Base-by-base conservation (phyloP, 2,113 vertebrate species). In the Heloderma charlesbogerti region DNA sequence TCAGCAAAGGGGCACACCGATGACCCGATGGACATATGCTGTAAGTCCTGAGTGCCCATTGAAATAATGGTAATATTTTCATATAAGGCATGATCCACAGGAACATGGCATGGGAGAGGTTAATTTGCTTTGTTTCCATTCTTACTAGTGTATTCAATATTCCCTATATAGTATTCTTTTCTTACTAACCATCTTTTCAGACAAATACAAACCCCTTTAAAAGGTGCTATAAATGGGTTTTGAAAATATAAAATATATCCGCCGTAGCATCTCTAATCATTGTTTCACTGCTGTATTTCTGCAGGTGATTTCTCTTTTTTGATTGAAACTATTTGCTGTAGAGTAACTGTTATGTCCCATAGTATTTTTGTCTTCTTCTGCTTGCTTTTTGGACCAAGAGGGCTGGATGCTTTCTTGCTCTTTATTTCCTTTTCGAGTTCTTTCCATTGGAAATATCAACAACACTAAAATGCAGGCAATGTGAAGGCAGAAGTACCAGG, bases 401-500 rank as follows among this genome's bases (percentile, higher is more conserved):
- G 94, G 95, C 91, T 92, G 96, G 86, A 91, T 22, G 3, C 90
- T 95, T 93, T 96, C 96, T 79, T 95, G 97, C 74, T 96, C 96
- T 86, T 95, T 97, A 94, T 95, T 98, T 96, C 97, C 96, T 95
- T 95, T 97, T 93, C 96, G 96, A 95, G 97, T 97, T 93, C 97
- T 98, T 95, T 97, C 98, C 93, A 98, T 92, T 0, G 99, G 99
- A 37, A 99, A 96, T 83, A 97, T 94, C 78, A 98, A 74, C 57
- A 98, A 96, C 86, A 99, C 97, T 95, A 99, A 93, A 92, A 99
- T 94, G 89, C 98, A 98, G 91, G 96, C 92, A 87, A 99, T 75
- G 93, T 99, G 99, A 94, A 99, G 96, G 96, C 98, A 98, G 96
- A 97, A 99, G 96, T 98, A 98, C 98, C 99, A 99, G 92, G 98